A percentile compares a stretch with the other conserved stretches of the same genome.
These are phyloP conservation scores for Acrobeloides nanus DNA, from an alignment of 2,888 invertebrate species.

Conservation along the genomic window DNA sequence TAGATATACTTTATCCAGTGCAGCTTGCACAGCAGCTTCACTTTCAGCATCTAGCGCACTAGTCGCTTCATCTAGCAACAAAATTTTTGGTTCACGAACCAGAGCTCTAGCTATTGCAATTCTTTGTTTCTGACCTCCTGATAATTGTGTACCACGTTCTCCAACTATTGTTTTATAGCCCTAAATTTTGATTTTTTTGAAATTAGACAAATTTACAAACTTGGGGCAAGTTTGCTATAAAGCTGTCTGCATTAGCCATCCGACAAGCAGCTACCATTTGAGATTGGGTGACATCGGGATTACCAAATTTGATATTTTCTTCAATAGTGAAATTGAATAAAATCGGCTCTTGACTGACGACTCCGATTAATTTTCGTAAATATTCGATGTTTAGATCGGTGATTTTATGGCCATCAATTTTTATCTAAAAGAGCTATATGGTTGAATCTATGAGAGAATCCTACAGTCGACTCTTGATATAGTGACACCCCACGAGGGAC, in stretches of 20 bases:
- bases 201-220: constrained; percentile 4
- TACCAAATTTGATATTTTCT: constrained; percentile 56
- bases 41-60: constrained; percentile 33
- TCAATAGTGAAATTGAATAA: constrained; percentile 61
- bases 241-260: constrained; percentile 56
- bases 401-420: constrained; percentile 56
- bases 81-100: constrained; percentile 26
- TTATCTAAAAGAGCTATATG: no score
- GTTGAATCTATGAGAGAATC: no score
- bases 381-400: constrained; percentile 57
- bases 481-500: no score
- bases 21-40: constrained; percentile 54
- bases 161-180: constrained; percentile 28
- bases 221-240: constrained; percentile 42
- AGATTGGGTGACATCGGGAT: constrained; percentile 28
- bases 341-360: constrained; percentile 60
- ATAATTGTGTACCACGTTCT: constrained; percentile 25
- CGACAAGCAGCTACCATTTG: constrained; percentile 41
- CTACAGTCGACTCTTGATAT: no score
- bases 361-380: constrained; percentile 54
- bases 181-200: constrained; percentile 3
- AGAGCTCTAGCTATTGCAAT: constrained; percentile 47
- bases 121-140: constrained; percentile 35
- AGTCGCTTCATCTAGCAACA: constrained; percentile 21
- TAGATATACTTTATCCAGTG: constrained; percentile 59